Conservation (phyloP, 2,888 invertebrate genomes). For the Zele albiditarsus region DNA sequence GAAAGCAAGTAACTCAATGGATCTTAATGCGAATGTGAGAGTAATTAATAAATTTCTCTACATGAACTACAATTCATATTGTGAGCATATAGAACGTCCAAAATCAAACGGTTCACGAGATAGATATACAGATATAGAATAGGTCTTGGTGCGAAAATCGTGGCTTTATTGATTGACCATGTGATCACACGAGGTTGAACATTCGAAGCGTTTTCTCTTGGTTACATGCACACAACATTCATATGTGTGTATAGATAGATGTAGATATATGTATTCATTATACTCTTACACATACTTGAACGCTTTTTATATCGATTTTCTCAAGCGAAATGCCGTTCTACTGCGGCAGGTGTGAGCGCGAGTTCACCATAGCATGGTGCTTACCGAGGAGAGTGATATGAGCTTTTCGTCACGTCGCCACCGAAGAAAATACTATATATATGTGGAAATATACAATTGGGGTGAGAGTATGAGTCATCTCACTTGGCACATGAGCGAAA, state of each 20-base stretch:
- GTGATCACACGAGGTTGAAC: slow-evolving; percentile 29
- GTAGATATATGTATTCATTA: slow-evolving; percentile 22
- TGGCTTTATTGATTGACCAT: slow-evolving; percentile 26
- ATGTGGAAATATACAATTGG: slow-evolving; percentile 8
- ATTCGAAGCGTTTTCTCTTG: slow-evolving; percentile 40
- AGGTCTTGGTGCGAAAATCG: not conserved
- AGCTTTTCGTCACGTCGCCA: not conserved
- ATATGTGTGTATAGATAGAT: slow-evolving; percentile 8
- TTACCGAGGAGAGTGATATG: slow-evolving; percentile 9
- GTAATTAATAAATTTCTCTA: not conserved
- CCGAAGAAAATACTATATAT: not conserved
- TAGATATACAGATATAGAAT: not conserved
- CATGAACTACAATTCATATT: not conserved
- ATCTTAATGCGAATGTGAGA: no score
- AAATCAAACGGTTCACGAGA: not conserved
- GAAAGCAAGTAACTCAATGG: no score
- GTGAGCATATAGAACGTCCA: not conserved
- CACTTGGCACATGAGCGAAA: not conserved
- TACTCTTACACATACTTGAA: slow-evolving; percentile 26
- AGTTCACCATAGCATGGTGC: slow-evolving; percentile 33
- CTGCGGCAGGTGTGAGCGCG: slow-evolving; percentile 42
- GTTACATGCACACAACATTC: slow-evolving; percentile 34
- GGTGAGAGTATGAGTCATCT: slow-evolving; percentile 26
- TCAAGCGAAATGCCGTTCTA: slow-evolving; percentile 38
- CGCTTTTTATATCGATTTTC: slow-evolving; percentile 44